Evolutionary conservation across 64 coral and sea anemone species (phyloP).

Genomic region (Montipora efflorescens): DNA sequence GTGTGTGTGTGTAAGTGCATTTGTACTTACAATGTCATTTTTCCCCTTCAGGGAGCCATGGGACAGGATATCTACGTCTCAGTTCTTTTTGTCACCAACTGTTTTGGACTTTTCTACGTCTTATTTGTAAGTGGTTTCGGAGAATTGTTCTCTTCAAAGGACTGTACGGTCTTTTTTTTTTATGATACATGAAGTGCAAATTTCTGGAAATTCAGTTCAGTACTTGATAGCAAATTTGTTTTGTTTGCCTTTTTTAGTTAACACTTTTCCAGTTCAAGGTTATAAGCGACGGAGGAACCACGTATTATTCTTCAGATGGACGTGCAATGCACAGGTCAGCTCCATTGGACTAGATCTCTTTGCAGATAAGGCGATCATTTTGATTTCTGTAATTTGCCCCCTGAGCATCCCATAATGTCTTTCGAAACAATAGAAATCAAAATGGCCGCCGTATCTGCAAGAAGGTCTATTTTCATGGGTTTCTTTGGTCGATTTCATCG

Average conservation of each 20-base stretch:
- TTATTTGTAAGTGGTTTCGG: constrained; percentile 45
- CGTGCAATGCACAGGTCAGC: not conserved
- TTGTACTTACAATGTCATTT: not conserved
- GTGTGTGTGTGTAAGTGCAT: too few species aligned
- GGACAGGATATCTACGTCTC: constrained; percentile 63
- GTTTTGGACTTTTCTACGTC: constrained; percentile 54
- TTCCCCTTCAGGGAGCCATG: constrained; percentile 51
- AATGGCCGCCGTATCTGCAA: too few species aligned
- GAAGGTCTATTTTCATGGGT: not conserved
- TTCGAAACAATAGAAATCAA: too few species aligned
- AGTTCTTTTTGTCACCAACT: constrained; percentile 56
- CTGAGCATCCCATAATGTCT: too few species aligned
- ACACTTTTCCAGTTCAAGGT: constrained; percentile 58
- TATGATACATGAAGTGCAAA: too few species aligned
- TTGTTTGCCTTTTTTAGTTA: constrained; percentile 23
- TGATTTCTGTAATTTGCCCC: too few species aligned
- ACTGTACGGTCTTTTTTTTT: too few species aligned
- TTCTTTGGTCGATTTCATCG: too few species aligned
- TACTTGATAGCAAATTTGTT: not conserved
- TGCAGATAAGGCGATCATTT: too few species aligned
- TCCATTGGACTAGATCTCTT: too few species aligned
- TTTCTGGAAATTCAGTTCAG: not conserved
- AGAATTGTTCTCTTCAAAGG: too few species aligned
- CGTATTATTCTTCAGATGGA: constrained; percentile 60
- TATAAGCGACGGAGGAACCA: constrained; percentile 66